phyloP scores from a whole-genome alignment of 2,797 vertebrate species.

The Columba guinea region DNA sequence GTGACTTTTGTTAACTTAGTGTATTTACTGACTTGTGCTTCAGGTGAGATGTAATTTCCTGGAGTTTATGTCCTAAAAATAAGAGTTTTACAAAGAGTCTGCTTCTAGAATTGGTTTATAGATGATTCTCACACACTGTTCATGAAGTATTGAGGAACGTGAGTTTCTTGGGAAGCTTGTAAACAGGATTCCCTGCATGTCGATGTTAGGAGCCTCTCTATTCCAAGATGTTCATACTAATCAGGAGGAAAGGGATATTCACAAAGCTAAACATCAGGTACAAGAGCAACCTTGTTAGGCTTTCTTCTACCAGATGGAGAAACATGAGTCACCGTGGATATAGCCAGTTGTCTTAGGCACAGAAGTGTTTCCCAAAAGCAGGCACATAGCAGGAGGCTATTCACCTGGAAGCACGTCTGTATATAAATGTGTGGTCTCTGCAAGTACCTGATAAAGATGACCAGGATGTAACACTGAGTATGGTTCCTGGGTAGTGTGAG shows the following conservation, averaged over 20 bases:
- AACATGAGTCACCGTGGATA: not conserved
- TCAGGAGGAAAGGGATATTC: not conserved
- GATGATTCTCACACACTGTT: not conserved
- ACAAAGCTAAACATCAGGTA: not conserved
- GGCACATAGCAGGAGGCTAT: rapidly evolving
- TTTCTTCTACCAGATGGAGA: not conserved
- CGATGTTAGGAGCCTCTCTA: not conserved
- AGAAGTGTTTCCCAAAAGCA: not conserved
- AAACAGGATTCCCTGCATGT: not conserved
- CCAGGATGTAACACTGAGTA: rapidly evolving
- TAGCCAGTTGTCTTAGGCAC: not conserved
- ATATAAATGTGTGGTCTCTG: not conserved
- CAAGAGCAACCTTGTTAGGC: not conserved
- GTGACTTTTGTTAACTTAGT: not conserved
- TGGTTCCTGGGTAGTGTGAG: not conserved
- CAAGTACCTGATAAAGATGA: not conserved
- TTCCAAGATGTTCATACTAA: not conserved
- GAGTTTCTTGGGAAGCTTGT: not conserved
- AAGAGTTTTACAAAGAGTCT: not conserved
- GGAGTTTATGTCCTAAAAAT: not conserved
- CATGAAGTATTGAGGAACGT: not conserved
- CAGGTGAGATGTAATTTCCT: not conserved
- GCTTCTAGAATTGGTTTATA: not conserved
- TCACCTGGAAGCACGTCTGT: not conserved
- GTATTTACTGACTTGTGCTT: not conserved